phyloP scores from a whole-genome alignment of 2,113 vertebrate genomes.

The Orientallactaga bullata region DNA sequence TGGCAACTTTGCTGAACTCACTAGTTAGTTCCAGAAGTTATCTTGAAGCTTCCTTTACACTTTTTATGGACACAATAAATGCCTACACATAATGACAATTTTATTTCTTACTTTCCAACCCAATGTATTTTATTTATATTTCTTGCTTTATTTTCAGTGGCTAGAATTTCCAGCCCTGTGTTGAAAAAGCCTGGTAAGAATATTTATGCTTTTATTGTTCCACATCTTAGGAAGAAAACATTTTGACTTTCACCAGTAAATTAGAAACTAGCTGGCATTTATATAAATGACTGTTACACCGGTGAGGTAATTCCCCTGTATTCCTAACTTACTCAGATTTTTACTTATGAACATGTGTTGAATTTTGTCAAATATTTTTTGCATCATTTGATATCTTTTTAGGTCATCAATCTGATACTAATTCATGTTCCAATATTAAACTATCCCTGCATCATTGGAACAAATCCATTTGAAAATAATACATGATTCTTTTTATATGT shows the following conservation, averaged over 20 bases:
- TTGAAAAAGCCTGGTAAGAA: neutral
- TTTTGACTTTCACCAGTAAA: neutral
- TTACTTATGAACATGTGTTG: neutral
- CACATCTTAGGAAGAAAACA: neutral
- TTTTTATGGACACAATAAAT: neutral
- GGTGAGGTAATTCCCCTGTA: neutral
- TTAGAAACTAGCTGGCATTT: neutral
- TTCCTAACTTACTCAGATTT: neutral
- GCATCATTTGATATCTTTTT: neutral
- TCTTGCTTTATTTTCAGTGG: neutral
- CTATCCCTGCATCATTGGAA: neutral
- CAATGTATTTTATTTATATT: neutral
- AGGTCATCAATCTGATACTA: neutral
- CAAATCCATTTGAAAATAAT: neutral
- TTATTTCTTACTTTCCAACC: neutral
- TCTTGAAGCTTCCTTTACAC: neutral
- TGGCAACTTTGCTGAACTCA: neutral
- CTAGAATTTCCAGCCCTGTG: neutral
- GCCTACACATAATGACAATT: neutral
- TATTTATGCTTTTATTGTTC: neutral
- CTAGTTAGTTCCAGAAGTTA: neutral
- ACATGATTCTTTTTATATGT: neutral
- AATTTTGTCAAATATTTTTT: neutral
- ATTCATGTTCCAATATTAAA: conserved; percentile 1
- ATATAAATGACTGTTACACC: neutral